Conservation (phyloP, 2,888 invertebrate species). For the Pyrocoelia pectoralis region DNA sequence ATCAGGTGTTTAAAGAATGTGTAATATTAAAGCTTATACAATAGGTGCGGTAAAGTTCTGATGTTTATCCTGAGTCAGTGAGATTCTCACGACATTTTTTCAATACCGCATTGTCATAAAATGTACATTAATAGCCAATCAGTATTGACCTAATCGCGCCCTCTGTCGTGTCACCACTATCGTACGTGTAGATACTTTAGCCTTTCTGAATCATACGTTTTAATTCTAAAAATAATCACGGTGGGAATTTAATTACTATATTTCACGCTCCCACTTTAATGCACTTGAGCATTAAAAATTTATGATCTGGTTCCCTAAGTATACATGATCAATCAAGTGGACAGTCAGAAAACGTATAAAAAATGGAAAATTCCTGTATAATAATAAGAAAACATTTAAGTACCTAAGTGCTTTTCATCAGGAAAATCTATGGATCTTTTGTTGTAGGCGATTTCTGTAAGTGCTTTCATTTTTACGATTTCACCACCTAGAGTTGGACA, state of each 20-base stretch:
- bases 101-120: background rate
- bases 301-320: too few species aligned
- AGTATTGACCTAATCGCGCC: background rate
- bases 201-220: background rate
- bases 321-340: background rate
- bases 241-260: too few species aligned
- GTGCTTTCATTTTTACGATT: constrained; percentile 19
- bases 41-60: constrained; percentile 25
- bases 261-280: background rate
- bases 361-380: constrained; percentile 12
- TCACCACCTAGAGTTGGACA: background rate
- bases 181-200: background rate
- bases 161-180: background rate
- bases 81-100: constrained; percentile 31
- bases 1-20: constrained; percentile 29
- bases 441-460: constrained; percentile 20
- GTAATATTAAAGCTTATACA: constrained; percentile 26
- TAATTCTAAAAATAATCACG: background rate
- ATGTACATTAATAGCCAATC: background rate
- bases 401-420: constrained; percentile 23
- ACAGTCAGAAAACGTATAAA: constrained; percentile 4
- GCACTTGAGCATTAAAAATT: too few species aligned
- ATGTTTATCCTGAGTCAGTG: constrained; percentile 25
- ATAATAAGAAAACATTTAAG: constrained; percentile 19
- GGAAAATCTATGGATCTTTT: constrained; percentile 21